Evolutionary conservation across 2,113 vertebrate genomes (phyloP).

Genomic region (Ctenodactylus gundi): DNA sequence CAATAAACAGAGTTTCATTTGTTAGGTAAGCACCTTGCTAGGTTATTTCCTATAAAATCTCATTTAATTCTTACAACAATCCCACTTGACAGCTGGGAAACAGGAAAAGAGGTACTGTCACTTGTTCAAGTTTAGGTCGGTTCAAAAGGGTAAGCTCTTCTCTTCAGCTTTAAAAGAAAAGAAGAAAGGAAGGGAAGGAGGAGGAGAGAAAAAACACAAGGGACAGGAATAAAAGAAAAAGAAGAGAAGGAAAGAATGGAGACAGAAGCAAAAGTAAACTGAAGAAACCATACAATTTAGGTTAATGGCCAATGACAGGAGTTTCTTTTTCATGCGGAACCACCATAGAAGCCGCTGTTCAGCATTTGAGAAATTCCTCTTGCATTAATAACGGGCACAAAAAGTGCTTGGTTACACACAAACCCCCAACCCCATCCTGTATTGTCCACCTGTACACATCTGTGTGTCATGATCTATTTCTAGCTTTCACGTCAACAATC

Average conservation of each 20-base stretch:
- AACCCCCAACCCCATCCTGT: background rate
- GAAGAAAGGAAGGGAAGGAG: background rate
- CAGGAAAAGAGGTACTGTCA: background rate
- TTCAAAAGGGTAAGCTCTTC: background rate
- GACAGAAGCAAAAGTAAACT: background rate
- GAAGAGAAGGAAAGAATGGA: background rate
- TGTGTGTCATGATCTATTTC: constrained; percentile 46
- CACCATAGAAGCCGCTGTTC: background rate
- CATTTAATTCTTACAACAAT: background rate
- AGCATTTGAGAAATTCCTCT: background rate
- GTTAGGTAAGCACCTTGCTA: background rate
- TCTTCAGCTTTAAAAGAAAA: background rate
- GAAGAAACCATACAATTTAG: background rate
- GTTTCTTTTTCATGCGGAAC: background rate
- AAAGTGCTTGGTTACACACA: background rate
- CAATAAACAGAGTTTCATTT: background rate
- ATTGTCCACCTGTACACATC: background rate
- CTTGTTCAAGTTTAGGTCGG: background rate
- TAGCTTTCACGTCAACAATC: constrained; percentile 12
- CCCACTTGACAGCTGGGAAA: background rate
- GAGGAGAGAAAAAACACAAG: too few species aligned
- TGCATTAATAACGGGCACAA: background rate
- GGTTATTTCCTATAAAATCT: background rate
- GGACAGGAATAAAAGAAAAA: background rate
- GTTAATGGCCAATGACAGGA: background rate